Base-by-base conservation (phyloP, 2,888 invertebrate species). In the Rhamnusium bicolor region DNA sequence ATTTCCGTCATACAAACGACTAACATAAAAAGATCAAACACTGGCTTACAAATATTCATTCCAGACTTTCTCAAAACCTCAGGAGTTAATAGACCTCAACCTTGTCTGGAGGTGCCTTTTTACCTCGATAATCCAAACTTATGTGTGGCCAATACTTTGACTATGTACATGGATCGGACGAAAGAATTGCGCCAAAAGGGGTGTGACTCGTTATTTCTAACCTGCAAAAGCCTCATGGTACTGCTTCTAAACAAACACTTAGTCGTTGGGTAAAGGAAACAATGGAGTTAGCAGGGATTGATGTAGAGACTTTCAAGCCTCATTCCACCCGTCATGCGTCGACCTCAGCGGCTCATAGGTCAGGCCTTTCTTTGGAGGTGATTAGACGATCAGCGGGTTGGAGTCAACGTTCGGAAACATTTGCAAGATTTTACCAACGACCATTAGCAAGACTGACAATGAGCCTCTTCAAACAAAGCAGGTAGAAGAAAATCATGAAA, bases 311-410 rank as follows among this genome's bases (percentile, higher is more conserved):
- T 5, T 82, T 82, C 66, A 74, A 61, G 19, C 70, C 79, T 12
- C 81, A 81, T 49, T 72, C 77, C 24, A 81, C 81, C 0, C 63
- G 82, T 40, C 81, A 83, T 56, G 79, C 83, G 1, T 54, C 81
- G 7, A 80, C 82, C 6, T 83, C 81, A 0, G 70, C 71, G 8
- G 83, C 82, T 1, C 51, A 63, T 8, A 75, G 74, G 53, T 27
- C 67, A 10, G 80, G 81, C 0, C 51, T 82, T 5, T 75, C 61
- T 29, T 21, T 82, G n/a, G 80, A 80, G 10, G 8, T 69, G 1
- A 80, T 81, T 12, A 53, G 70, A 47, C 70, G 61, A 58, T 61
- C 79, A 0, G 81, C 78, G 2, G 80, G 81, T 0, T 81, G 81
- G 81, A 72, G 69, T 7, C 49, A 63, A 29, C 51, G 56, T 6